A percentile compares a stretch with the other conserved stretches of the same genome.
Conservation (phyloP, 2,113 vertebrate genomes). For the Neolamprologus sp. region DNA sequence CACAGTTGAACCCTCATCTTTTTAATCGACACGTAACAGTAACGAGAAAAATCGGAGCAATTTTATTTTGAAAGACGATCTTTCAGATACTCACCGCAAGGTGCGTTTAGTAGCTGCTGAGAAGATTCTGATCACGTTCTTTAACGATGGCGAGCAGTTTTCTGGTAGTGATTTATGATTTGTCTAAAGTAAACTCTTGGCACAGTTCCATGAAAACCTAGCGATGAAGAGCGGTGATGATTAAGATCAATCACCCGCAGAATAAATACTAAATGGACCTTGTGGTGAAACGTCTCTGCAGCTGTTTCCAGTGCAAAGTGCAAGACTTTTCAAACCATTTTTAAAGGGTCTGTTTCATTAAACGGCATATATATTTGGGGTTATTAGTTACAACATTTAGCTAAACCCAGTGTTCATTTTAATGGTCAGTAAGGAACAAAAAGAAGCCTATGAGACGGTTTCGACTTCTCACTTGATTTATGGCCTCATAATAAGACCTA, state of each 20-base stretch:
- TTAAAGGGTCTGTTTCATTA: background rate
- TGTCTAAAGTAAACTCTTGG: background rate
- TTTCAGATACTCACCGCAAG: background rate
- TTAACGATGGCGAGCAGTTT: background rate
- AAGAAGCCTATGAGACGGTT: background rate
- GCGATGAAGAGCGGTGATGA: background rate
- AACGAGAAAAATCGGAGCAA: background rate
- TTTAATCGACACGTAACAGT: background rate
- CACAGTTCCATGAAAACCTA: background rate
- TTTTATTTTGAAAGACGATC: background rate
- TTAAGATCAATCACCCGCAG: background rate
- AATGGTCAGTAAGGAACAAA: background rate
- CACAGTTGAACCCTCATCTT: fast-evolving
- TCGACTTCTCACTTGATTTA: background rate
- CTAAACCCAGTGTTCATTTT: fast-evolving
- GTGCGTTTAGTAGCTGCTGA: background rate
- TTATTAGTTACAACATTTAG: fast-evolving
- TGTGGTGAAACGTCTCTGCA: background rate
- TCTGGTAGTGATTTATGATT: background rate
- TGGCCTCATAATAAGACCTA: background rate
- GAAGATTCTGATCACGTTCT: background rate
- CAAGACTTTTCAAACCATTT: background rate
- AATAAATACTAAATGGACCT: background rate
- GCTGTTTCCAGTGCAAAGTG: background rate
- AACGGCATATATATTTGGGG: fast-evolving